Percentiles rank a stretch among this genome's conserved stretches.
phyloP scores from a whole-genome alignment of 2,888 invertebrate species.

The Andrena bicolor region DNA sequence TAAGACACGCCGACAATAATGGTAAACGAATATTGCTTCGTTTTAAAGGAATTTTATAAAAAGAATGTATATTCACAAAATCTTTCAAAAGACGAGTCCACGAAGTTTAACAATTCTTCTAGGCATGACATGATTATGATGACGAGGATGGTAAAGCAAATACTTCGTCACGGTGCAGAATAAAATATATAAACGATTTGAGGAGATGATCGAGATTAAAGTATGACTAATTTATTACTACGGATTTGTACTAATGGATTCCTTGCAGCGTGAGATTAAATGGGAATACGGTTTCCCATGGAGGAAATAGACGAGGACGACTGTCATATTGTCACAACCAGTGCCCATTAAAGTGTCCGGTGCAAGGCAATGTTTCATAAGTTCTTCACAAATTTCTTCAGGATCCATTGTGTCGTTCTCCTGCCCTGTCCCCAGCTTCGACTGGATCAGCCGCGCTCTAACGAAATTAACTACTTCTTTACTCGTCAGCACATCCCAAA shows the following conservation, averaged over 20 bases:
- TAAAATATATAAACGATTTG: slow-evolving; percentile 32
- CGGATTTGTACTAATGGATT: slow-evolving; percentile 54
- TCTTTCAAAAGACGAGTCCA: background rate
- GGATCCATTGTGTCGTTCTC: slow-evolving; percentile 92
- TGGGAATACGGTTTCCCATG: slow-evolving; percentile 86
- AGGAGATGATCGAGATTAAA: slow-evolving; percentile 16
- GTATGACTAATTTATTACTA: slow-evolving; percentile 39
- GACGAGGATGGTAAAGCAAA: background rate
- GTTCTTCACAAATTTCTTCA: slow-evolving; percentile 97
- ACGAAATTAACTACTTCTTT: slow-evolving; percentile 97
- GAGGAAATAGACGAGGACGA: slow-evolving; percentile 93
- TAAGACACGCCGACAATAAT: slow-evolving; percentile 16
- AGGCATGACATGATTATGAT: background rate
- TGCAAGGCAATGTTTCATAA: slow-evolving; percentile 97
- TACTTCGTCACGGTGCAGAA: slow-evolving; percentile 25
- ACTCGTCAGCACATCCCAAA: slow-evolving; percentile 99
- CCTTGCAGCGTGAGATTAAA: slow-evolving; percentile 79
- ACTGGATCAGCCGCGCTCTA: slow-evolving; percentile 89
- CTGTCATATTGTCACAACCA: slow-evolving; percentile 99
- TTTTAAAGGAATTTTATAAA: slow-evolving; percentile 5
- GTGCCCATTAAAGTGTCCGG: slow-evolving; percentile 99
- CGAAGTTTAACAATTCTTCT: slow-evolving; percentile 5
- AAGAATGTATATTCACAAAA: slow-evolving; percentile 13
- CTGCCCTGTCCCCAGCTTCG: slow-evolving; percentile 65
- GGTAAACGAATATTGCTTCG: slow-evolving; percentile 15